Percentiles rank a stretch among this genome's conserved stretches.
These are phyloP conservation scores for Platerodrilus igneus DNA, from an alignment of 2,888 invertebrate genomes.

Conservation along the genomic window DNA sequence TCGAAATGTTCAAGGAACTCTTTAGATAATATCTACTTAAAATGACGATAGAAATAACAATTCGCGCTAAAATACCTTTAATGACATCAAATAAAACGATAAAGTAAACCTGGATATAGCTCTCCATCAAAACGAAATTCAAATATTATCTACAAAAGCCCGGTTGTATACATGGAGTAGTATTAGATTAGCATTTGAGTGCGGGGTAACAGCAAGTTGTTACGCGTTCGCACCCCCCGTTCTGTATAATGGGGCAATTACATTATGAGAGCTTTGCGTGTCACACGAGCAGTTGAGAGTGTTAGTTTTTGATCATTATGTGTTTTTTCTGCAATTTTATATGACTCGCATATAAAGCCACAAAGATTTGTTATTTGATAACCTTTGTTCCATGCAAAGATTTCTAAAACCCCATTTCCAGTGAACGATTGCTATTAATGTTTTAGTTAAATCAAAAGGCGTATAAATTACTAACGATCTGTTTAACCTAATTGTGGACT, in stretches of 20 bases:
- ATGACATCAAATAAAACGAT: too few relatives aligned
- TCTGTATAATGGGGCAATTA: slow-evolving; percentile 38
- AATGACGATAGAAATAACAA: too few relatives aligned
- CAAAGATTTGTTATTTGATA: slow-evolving; percentile 25
- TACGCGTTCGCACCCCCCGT: slow-evolving; percentile 25
- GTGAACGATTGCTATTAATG: slow-evolving; percentile 19
- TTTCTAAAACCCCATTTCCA: slow-evolving; percentile 24
- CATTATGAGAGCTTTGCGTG: slow-evolving; percentile 45
- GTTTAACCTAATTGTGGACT: too few relatives aligned
- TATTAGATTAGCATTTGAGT: slow-evolving; percentile 41
- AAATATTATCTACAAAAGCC: too few relatives aligned
- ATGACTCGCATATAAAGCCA: slow-evolving; percentile 21
- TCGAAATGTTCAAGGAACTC: too few relatives aligned
- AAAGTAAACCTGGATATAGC: too few relatives aligned
- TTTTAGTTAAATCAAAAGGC: slow-evolving; percentile 17
- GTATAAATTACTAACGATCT: too few relatives aligned
- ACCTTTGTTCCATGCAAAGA: slow-evolving; percentile 22
- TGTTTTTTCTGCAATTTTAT: slow-evolving; percentile 30
- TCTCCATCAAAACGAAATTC: too few relatives aligned
- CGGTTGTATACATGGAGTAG: slow-evolving; percentile 32
- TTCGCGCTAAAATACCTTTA: too few relatives aligned
- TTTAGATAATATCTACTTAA: too few relatives aligned
- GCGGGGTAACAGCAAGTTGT: slow-evolving; percentile 32
- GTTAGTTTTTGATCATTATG: slow-evolving; percentile 40
- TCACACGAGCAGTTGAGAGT: slow-evolving; percentile 30